Evolutionary conservation across 2,113 vertebrate genomes (phyloP).

Genomic region (Otis tarda): DNA sequence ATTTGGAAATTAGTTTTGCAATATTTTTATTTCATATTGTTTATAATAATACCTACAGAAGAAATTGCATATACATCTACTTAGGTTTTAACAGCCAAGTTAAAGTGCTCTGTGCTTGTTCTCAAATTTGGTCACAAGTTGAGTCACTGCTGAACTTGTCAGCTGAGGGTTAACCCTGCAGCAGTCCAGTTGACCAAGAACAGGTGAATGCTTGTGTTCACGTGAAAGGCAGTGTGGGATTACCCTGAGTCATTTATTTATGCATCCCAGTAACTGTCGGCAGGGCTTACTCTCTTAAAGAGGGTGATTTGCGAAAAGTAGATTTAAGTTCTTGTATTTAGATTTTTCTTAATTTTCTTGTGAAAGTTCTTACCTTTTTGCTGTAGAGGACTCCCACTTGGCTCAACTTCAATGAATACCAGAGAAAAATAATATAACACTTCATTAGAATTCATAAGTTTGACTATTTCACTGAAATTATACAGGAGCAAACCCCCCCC

Average conservation of each 20-base stretch:
- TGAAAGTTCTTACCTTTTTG: conserved; percentile 1
- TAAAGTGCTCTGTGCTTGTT: not conserved
- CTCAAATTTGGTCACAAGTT: not conserved
- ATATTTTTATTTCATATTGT: not conserved
- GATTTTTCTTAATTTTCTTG: not conserved
- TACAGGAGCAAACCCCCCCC: not conserved
- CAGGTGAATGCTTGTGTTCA: rapidly evolving
- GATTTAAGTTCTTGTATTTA: not conserved
- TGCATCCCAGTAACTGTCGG: not conserved
- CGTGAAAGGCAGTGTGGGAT: rapidly evolving
- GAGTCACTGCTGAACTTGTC: not conserved
- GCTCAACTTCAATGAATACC: not conserved
- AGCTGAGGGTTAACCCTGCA: not conserved
- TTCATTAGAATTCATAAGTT: not conserved
- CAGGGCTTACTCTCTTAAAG: not conserved
- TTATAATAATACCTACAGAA: not conserved
- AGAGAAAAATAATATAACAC: not conserved
- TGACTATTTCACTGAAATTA: not conserved
- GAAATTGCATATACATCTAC: not conserved
- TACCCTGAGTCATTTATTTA: rapidly evolving
- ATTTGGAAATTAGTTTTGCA: not conserved
- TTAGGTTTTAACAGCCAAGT: not conserved
- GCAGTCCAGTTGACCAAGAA: not conserved
- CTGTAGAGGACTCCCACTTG: not conserved
- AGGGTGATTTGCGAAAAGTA: not conserved